These are phyloP conservation scores for Campylomormyrus tamandua DNA, from an alignment of 2,113 vertebrate genomes.

Conservation along the genomic window DNA sequence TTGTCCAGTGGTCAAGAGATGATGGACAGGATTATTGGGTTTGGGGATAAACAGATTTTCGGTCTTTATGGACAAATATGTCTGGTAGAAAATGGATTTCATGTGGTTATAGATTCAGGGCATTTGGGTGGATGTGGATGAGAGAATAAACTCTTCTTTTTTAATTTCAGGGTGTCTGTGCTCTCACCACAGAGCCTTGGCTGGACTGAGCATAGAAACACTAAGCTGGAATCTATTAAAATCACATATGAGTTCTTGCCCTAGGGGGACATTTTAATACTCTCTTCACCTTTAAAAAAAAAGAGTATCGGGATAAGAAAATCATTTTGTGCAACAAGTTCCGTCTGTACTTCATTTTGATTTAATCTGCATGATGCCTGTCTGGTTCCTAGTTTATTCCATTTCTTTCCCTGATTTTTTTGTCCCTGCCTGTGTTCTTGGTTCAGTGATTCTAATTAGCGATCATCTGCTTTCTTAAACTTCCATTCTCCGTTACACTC, in stretches of 20 bases:
- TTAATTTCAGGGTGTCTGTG: background rate
- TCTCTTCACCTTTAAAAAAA: background rate
- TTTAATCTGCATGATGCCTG: background rate
- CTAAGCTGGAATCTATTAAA: background rate
- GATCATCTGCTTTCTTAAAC: conserved; percentile 9
- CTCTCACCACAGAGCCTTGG: background rate
- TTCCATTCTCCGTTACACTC: conserved; percentile 62
- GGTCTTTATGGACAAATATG: background rate
- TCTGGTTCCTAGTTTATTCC: background rate
- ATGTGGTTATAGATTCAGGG: background rate
- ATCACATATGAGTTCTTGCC: background rate
- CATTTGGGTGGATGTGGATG: background rate
- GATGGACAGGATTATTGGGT: background rate
- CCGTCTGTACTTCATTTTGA: background rate
- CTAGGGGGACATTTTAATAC: background rate
- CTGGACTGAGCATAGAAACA: background rate
- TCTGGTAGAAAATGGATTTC: background rate
- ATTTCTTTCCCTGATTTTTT: background rate
- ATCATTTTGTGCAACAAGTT: background rate
- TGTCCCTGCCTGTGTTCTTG: background rate
- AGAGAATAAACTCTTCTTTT: background rate
- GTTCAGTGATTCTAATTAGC: background rate
- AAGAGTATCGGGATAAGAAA: background rate
- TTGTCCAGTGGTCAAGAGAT: background rate
- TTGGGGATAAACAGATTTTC: background rate